Evolutionary conservation across 2,113 vertebrate genomes (phyloP).

Genomic region (Steatornis caripensis): DNA sequence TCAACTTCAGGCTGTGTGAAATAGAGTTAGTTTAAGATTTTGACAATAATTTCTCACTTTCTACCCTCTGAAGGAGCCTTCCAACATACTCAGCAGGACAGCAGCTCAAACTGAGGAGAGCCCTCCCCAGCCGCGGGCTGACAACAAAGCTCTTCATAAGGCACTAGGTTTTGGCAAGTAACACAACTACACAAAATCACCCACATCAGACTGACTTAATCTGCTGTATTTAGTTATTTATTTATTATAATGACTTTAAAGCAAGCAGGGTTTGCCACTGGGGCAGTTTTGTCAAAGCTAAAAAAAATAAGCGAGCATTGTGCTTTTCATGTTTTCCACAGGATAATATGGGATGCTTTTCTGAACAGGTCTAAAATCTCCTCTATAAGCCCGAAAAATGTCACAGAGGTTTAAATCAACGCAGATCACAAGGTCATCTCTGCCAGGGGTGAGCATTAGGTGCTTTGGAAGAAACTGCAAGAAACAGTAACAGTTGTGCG

Average conservation of each 20-base stretch:
- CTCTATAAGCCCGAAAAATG: neutral
- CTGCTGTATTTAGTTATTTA: neutral
- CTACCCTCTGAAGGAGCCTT: neutral
- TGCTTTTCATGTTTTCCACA: neutral
- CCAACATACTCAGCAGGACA: neutral
- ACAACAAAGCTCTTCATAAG: neutral
- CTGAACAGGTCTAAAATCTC: neutral
- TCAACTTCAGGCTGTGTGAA: neutral
- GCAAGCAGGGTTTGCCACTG: neutral
- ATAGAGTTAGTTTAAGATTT: neutral
- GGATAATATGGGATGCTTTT: neutral
- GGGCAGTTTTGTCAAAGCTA: neutral
- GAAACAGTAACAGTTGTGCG: neutral
- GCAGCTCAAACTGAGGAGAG: neutral
- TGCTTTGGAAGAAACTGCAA: neutral
- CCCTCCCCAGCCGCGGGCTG: neutral
- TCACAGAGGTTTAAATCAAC: neutral
- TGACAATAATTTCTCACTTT: neutral
- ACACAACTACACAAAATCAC: neutral
- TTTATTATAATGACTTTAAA: neutral
- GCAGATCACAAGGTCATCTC: neutral
- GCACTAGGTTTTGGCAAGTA: neutral
- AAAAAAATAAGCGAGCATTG: neutral
- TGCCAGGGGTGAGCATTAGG: neutral
- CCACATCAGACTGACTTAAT: neutral